phyloP scores from a whole-genome alignment of 2,113 vertebrate genomes.

The Pithys albifrons region DNA sequence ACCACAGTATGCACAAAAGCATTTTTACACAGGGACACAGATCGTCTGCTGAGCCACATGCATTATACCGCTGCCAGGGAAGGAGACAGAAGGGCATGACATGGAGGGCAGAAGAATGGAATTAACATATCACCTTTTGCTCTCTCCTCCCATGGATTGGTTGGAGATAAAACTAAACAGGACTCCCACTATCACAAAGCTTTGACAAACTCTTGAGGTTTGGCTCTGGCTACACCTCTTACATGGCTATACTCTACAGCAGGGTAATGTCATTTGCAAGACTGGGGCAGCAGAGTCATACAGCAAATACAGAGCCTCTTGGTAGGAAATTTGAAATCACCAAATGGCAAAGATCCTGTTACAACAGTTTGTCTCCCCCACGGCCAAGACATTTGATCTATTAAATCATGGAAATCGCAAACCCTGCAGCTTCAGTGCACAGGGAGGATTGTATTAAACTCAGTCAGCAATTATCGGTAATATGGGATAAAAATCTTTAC shows the following conservation, averaged over 20 bases:
- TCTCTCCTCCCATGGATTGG: not conserved
- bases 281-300: not conserved
- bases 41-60: not conserved
- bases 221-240: not conserved
- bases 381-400: conserved; percentile 25
- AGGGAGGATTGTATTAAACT: conserved; percentile 86
- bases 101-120: not conserved
- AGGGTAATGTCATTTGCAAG: not conserved
- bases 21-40: not conserved
- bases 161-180: not conserved
- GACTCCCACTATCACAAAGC: not conserved
- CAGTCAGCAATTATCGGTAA: conserved; percentile 89
- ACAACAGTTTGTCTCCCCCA: not conserved
- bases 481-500: conserved; percentile 86
- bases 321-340: conserved; percentile 1
- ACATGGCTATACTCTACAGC: not conserved
- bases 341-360: conserved; percentile 45
- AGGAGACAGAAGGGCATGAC: too few species aligned
- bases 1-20: not conserved
- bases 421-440: conserved; percentile 69
- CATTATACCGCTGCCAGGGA: not conserved
- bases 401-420: conserved; percentile 68
- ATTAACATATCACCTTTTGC: not conserved
- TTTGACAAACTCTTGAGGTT: not conserved
- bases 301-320: not conserved